These are phyloP conservation scores for Paraplagusia blochii DNA, from an alignment of 2,113 vertebrate genomes.

Conservation along the genomic window DNA sequence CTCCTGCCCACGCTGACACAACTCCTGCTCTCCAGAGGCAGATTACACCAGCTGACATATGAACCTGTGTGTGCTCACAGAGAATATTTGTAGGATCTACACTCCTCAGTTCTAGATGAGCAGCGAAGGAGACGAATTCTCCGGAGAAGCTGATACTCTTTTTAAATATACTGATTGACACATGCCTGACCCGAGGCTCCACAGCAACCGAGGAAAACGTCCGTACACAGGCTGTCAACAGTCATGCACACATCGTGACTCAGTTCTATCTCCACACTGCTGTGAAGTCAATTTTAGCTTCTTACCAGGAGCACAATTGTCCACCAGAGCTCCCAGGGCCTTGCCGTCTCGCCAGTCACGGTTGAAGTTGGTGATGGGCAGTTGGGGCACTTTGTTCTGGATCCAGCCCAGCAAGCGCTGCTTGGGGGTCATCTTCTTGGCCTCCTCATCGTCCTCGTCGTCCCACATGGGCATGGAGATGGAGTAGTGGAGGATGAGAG, in stretches of 20 bases:
- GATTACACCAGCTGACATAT: slow-evolving; percentile 38
- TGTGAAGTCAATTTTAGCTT: neutral
- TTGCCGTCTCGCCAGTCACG: slow-evolving; percentile 91
- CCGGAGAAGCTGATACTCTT: slow-evolving; percentile 44
- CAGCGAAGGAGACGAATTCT: slow-evolving; percentile 28
- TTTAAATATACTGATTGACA: slow-evolving; percentile 34
- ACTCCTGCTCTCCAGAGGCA: slow-evolving; percentile 40
- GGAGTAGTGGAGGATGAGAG: slow-evolving; percentile 94
- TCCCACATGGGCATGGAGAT: slow-evolving; percentile 99
- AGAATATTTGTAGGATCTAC: slow-evolving; percentile 9
- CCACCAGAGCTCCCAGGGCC: slow-evolving; percentile 90
- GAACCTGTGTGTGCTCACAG: slow-evolving; percentile 9
- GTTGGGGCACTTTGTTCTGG: slow-evolving; percentile 92
- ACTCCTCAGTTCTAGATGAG: slow-evolving; percentile 20
- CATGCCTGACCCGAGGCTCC: slow-evolving; percentile 31
- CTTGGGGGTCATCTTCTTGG: slow-evolving; percentile 89
- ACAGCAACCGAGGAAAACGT: slow-evolving; percentile 51
- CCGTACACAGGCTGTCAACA: slow-evolving; percentile 32
- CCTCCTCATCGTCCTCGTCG: slow-evolving; percentile 90
- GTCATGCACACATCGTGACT: slow-evolving; percentile 33
- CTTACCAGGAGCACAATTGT: slow-evolving; percentile 91
- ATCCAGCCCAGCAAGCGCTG: slow-evolving; percentile 95
- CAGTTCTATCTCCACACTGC: slow-evolving; percentile 20
- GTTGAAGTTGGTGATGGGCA: slow-evolving; percentile 94
- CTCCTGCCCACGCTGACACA: slow-evolving; percentile 21